Evolutionary conservation across 1,140 invertebrate genomes (phyloP), one percentile per base, ranked within the genome.

Genomic region (Sitodiplosis mosellana): DNA sequence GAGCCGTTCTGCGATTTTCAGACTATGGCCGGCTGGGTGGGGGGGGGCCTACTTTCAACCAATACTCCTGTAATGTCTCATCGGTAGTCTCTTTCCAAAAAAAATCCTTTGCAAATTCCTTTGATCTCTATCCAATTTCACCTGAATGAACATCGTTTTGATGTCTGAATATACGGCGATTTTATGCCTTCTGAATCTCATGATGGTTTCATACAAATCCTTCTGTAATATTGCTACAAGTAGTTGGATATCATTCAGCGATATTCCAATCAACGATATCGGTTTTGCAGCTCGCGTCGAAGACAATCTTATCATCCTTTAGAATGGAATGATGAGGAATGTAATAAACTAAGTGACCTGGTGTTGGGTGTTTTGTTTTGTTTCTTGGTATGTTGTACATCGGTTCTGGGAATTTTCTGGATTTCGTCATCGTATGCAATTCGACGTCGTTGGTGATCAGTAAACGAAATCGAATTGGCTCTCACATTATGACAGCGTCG

Each of bases 241-340:
- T 19, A 56, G 43, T 37, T 65, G 53, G 2, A 53, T 54, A 34
- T 63, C 59, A 51, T 67, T 65, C n/a, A 64, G 43, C 4, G 52
- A 55, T 11, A 52, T 27, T 47, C 54, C 54, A 27, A n/a, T n/a
- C n/a, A n/a, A n/a, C n/a, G n/a, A 40, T 51, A 6, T 44, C 18
- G 6, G 50, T 49, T 54, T 51, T 56, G n/a, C 48, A 41, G 4
- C 53, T 51, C 3, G 56, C 56, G 49, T 58, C 52, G 46, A 60
- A 59, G 8, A 60, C 57, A n/a, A 56, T 51, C 14, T 55, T 3
- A 5, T 27, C 10, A 3, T 27, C 10, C 10, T 27, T 27, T 27
- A 5, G 4, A 5, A 10, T 27, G 10, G 4, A 27, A 27, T 27
- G 27, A 27, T 27, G 27, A 10, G 27, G 27, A 27, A 27, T 27